phyloP scores from a whole-genome alignment of 2,113 vertebrate species.

The Phrynosoma platyrhinos region DNA sequence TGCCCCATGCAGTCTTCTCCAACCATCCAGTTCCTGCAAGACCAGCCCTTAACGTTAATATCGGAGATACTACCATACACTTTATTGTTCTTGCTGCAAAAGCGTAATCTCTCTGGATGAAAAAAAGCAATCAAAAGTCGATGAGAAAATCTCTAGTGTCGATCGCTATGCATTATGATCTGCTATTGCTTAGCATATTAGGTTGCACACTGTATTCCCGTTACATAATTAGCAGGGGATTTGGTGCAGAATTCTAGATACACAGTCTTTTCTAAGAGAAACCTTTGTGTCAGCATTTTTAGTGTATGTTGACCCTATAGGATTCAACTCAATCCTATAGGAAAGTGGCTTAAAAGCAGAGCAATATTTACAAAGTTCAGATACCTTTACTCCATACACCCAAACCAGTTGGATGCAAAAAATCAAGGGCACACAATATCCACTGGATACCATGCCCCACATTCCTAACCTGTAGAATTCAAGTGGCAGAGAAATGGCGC shows the following conservation, averaged over 20 bases:
- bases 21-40: neutral
- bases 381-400: neutral
- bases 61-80: neutral
- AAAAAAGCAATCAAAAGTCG: neutral
- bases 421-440: neutral
- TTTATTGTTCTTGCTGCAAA: neutral
- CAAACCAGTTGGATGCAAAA: conserved; percentile 12
- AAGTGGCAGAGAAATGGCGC: neutral
- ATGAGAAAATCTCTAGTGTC: neutral
- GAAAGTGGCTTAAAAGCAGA: neutral
- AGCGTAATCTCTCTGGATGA: neutral
- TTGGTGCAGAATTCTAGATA: neutral
- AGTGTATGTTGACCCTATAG: neutral
- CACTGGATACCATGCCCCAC: neutral
- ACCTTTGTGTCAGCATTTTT: neutral
- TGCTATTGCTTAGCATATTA: neutral
- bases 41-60: neutral
- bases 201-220: neutral
- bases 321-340: neutral
- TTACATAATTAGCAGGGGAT: neutral
- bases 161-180: neutral
- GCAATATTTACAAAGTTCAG: neutral
- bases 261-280: neutral
- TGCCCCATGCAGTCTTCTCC: no score
- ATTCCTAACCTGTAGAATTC: neutral